Conservation (phyloP, 2,888 invertebrate genomes). For the Lordiphosa andalusiaca region DNA sequence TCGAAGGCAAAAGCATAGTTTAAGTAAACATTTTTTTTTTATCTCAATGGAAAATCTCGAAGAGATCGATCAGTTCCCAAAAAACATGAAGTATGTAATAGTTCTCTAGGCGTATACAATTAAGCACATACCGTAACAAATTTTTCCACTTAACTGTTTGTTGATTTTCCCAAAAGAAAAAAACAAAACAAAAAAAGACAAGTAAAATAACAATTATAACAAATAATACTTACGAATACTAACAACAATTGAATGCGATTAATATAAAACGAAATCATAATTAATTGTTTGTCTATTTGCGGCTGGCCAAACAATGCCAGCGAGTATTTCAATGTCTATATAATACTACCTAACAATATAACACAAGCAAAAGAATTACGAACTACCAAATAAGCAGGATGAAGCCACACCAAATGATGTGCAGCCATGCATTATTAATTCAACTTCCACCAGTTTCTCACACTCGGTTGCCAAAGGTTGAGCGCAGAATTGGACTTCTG, state of each 20-base stretch:
- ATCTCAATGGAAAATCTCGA: constrained; percentile 6
- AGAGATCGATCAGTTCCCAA: constrained; percentile 17
- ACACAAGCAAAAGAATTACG: constrained; percentile 14
- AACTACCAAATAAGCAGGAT: constrained; percentile 32
- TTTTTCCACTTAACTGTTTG: constrained; percentile 53
- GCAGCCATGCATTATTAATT: constrained; percentile 24
- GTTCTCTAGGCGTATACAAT: neutral
- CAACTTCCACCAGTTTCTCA: constrained; percentile 11
- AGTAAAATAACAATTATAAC: constrained; percentile 17
- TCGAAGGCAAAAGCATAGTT: neutral
- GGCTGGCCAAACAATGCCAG: constrained; percentile 30
- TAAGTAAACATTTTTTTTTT: constrained; percentile 10
- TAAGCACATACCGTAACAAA: constrained; percentile 18
- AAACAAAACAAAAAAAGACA: constrained; percentile 1
- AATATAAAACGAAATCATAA: constrained; percentile 45
- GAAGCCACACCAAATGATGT: constrained; percentile 3
- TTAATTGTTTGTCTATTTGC: constrained; percentile 68
- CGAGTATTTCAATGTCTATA: constrained; percentile 69
- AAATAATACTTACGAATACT: constrained; percentile 45
- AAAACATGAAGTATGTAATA: too few relatives aligned
- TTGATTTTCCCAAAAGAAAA: constrained; percentile 35
- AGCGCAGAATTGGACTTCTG: neutral
- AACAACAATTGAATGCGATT: constrained; percentile 45
- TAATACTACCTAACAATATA: constrained; percentile 24
- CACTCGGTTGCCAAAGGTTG: constrained; percentile 1